A percentile compares a stretch with the other conserved stretches of the same genome.
phyloP scores from a whole-genome alignment of 2,113 vertebrate genomes.

The Lampris incognitus region DNA sequence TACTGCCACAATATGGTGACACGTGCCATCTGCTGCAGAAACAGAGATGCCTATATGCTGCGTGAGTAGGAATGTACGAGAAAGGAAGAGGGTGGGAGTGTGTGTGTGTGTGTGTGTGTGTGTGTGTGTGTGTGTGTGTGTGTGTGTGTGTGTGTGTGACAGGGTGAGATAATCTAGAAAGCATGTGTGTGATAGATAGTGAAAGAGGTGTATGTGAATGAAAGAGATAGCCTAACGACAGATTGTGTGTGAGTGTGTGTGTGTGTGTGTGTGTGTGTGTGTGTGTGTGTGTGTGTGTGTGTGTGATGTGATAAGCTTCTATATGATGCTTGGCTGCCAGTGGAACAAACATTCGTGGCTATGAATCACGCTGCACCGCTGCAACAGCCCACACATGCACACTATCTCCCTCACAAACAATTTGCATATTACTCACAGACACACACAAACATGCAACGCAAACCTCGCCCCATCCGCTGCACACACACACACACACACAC shows the following conservation, averaged over 20 bases:
- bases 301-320: constrained; percentile 53
- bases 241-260: constrained; percentile 34
- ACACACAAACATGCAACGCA: constrained; percentile 10
- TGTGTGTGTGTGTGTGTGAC: constrained; percentile 27
- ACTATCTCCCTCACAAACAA: constrained; percentile 32
- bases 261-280: constrained; percentile 46
- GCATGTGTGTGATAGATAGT: constrained; percentile 18
- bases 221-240: constrained; percentile 16
- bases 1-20: constrained; percentile 73
- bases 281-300: constrained; percentile 22
- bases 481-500: constrained; percentile 36
- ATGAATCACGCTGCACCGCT: constrained; percentile 60
- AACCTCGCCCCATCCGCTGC: neutral
- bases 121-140: too few relatives aligned
- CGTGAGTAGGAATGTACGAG: constrained; percentile 52
- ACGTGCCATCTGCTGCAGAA: constrained; percentile 76
- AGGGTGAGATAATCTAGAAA: neutral
- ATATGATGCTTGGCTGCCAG: constrained; percentile 63
- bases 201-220: constrained; percentile 20
- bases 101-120: constrained; percentile 22
- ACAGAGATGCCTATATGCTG: constrained; percentile 63
- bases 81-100: constrained; percentile 30
- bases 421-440: constrained; percentile 48
- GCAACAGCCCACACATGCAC: constrained; percentile 50
- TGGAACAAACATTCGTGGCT: constrained; percentile 60